Evolutionary conservation across 2,797 vertebrate genomes (phyloP), one percentile per base, ranked within the genome.

Genomic region (Ptychadena robeensis): DNA sequence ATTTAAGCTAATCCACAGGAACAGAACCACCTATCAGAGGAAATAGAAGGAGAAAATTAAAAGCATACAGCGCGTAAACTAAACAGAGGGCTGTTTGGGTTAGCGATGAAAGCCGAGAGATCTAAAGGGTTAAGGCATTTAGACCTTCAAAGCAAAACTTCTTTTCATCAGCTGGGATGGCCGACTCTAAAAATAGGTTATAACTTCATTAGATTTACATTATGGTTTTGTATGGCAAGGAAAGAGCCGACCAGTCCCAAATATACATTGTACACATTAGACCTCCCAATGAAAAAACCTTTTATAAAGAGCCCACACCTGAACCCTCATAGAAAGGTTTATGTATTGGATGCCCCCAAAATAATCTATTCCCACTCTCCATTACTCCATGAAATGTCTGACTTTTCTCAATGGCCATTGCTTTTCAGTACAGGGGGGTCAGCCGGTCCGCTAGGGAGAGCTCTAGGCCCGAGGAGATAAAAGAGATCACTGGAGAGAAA

Each of bases 1-100:
- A 80, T 81, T 71, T 80, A 76, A 70, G 78, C 78, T 83, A 79
- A 83, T 83, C 76, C 76, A 32, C 22, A 73, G 59, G 38, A 34
- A 78, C 57, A 31, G 38, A 59, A 57, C 40, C 74, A 53, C 65
- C 71, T 70, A 64, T 75, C 32, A 73, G 57, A 59, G 57, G 71
- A 78, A 73, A 70, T 44, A 70, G 57, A 68, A 35, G 48, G 12
- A 38, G 35, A 35, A 57, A 65, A 77, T 48, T 82, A 63, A 70
- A 28, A 63, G 72, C 32, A 37, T 27, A 35, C 73, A 57, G 53
- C 10, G 38, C 44, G 1, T 69, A 32, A 69, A 69, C 31, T 28
- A 57, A 28, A n/a, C 25, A 53, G 11, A 27, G 44, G 37, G 18
- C 30, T n/a, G 12, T 37, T 40, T 4, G 44, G 76, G 53, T 48